A percentile compares a stretch with the other conserved stretches of the same genome.
These are phyloP conservation scores for Sceliomorpha sp. DNA, from an alignment of 2,888 invertebrate genomes.

Conservation along the genomic window DNA sequence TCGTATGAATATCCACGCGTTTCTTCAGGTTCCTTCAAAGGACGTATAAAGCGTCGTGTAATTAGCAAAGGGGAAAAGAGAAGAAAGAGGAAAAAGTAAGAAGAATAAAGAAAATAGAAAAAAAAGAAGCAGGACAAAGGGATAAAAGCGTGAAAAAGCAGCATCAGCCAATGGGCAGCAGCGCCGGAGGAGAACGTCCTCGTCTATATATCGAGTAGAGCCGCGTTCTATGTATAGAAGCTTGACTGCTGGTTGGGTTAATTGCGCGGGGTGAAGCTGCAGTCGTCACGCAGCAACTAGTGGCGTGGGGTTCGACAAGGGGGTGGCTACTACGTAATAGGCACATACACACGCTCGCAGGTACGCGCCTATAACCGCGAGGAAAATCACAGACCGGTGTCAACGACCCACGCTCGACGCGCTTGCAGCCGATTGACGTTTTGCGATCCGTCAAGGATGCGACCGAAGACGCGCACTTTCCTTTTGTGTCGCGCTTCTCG, in stretches of 20 bases:
- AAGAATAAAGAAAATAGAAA: no score
- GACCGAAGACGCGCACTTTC: slow-evolving; percentile 39
- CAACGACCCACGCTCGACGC: slow-evolving; percentile 48
- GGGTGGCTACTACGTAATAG: slow-evolving; percentile 47
- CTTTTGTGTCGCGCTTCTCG: no score
- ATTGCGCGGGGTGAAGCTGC: slow-evolving; percentile 47
- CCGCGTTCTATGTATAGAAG: slow-evolving; percentile 49
- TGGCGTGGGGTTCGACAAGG: slow-evolving; percentile 44
- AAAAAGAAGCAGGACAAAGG: no score
- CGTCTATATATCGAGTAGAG: slow-evolving; percentile 43
- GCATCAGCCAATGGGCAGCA: slow-evolving; percentile 43
- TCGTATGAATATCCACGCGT: no score
- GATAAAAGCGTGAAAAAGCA: slow-evolving; percentile 17
- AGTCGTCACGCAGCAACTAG: slow-evolving; percentile 49
- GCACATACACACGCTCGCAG: slow-evolving; percentile 41
- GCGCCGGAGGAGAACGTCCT: slow-evolving; percentile 39
- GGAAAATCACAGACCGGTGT: slow-evolving; percentile 59
- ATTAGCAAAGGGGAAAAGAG: no score
- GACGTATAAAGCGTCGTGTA: no score
- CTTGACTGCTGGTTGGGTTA: slow-evolving; percentile 43
- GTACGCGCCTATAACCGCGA: slow-evolving; percentile 44
- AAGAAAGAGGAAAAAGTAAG: no score
- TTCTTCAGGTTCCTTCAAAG: no score
- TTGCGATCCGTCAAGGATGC: slow-evolving; percentile 47
- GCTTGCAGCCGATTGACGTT: slow-evolving; percentile 47